Base-by-base conservation (phyloP, 1,140 invertebrate genomes). In the Lepidurus apus region DNA sequence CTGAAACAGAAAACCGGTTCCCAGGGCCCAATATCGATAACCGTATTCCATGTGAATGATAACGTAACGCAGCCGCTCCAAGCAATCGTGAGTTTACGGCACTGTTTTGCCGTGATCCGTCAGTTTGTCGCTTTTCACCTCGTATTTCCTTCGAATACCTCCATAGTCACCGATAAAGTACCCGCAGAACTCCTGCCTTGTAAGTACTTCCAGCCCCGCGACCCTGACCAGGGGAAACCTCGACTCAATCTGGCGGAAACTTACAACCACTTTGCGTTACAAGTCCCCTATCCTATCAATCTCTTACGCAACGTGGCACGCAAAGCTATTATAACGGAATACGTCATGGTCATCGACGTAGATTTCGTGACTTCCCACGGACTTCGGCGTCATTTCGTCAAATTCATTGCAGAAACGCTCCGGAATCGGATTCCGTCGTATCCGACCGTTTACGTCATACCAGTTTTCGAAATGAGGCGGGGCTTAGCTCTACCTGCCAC, bases 281-380 rank as follows among this genome's bases (percentile, higher is more conserved):
- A 21, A 83, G 80, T 81, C 26, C 77, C 80, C 10, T 84, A 84
- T 77, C 83, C 83, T 5, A 83, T 83, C 43, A 84, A 84, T 45
- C 77, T 82, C 6, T 43, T 84, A 7, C 47, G 83, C 21, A 84
- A 84, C 79, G 78, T 82, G 26, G 83, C 83, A 5, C 74, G 82
- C 0, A 81, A 81, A 43, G 80, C 76, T 44, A 82, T 82, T 73
- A 80, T 79, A n/a, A 81, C 83, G 4, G 74, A 80, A 42, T 84
- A 80, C 73, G 82, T 84, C 13, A 80, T 81, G 53, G 43, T 80
- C 3, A 74, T 80, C 1, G 83, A 84, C 73, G 81, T 83, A 0
- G 83, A 84, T 79, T 83, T 84, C 45, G 77, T 84, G 9, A 80
- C 82, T 1, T 79, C 81, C n/a, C 21, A 65, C 6, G 6, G 21